phyloP scores from a whole-genome alignment of 2,113 vertebrate genomes.

The Rhipidura dahli region DNA sequence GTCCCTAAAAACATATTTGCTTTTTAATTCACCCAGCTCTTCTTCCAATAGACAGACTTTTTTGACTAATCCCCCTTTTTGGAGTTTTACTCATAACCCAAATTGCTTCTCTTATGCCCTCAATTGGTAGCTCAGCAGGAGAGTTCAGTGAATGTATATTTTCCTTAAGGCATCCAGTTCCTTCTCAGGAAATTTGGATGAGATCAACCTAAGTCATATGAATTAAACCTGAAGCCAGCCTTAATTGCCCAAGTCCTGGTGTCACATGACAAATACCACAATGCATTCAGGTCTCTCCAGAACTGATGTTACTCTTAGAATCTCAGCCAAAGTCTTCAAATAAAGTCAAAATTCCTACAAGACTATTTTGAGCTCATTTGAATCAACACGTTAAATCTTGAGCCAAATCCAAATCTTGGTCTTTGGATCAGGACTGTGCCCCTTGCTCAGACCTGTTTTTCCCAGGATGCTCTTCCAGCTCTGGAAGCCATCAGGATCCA shows the following conservation, averaged over 20 bases:
- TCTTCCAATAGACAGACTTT: neutral
- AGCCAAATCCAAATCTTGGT: neutral
- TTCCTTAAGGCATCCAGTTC: neutral
- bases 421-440: neutral
- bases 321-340: neutral
- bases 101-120: neutral
- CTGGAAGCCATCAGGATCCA: neutral
- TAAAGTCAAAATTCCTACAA: neutral
- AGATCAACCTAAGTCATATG: neutral
- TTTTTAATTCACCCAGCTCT: neutral
- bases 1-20: neutral
- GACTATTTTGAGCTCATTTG: neutral
- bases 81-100: neutral
- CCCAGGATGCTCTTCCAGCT: neutral
- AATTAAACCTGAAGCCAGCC: neutral
- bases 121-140: neutral
- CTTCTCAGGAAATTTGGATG: neutral
- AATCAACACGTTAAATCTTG: neutral
- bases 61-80: neutral
- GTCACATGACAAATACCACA: neutral
- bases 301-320: neutral
- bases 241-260: neutral
- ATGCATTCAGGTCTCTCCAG: neutral
- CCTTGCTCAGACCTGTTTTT: neutral
- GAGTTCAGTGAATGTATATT: neutral